Evolutionary conservation across 1,140 invertebrate species (phyloP), one percentile per base, ranked within the genome.

Genomic region (Steinernema feltiae): DNA sequence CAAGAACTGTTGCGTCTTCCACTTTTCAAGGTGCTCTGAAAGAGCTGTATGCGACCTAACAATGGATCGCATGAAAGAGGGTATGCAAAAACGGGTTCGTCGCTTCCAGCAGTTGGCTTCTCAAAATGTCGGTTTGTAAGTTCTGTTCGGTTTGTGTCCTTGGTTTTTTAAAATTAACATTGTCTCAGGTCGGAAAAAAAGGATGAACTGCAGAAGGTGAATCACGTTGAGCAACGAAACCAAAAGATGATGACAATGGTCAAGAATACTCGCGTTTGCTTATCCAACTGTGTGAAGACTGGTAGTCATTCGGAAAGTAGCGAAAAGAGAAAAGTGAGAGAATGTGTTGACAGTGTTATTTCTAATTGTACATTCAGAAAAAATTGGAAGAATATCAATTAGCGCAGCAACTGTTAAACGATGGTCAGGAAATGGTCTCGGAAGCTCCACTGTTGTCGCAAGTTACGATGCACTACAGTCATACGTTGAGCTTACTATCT

Each of bases 21-120:
- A 3, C 3, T 53, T 30, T 12, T 71, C 70, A 30, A 53, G 46
- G 15, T 32, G 46, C 32, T 71, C 29, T 21, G 70, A n/a, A 71
- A 15, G 46, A 35, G 32, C 32, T 71, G 12, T n/a, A 21, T n/a
- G 32, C 70, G 32, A 53, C 32, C 32, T 12, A 3, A 71, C 15
- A 18, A 71, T 71, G 70, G 70, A 71, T 32, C 70, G 70, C 70
- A 53, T 71, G 32, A 71, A 53, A 53, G 70, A 71, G 46, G 70
- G 70, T 32, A 71, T 71, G 70, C 70, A 71, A 71, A 71, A 71
- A 30, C 70, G 70, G 32, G 70, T 71, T 53, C 70, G 70, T 3
- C 70, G 70, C 70, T 71, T 71, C 46, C 70, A 71, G 70, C 70
- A 71, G 46, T 27, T 71, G 21, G 70, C 70, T 71, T 71, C 70